These are phyloP conservation scores for Byasa hedistus DNA, from an alignment of 2,888 invertebrate species.

Conservation along the genomic window DNA sequence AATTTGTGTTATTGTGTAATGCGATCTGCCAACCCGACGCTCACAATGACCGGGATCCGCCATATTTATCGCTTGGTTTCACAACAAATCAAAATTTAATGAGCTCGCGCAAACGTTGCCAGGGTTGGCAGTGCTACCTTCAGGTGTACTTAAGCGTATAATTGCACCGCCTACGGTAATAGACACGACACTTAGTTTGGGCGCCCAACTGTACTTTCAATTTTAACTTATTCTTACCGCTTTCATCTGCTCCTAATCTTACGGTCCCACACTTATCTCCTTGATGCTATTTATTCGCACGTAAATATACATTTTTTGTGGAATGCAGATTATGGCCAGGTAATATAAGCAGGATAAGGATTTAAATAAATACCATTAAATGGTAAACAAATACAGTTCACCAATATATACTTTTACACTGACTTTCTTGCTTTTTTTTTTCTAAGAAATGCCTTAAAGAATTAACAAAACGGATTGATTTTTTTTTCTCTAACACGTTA, in stretches of 20 bases:
- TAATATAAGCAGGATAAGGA: conserved; percentile 69
- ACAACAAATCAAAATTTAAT: conserved; percentile 78
- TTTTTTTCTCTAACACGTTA: conserved; percentile 51
- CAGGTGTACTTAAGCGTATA: conserved; percentile 64
- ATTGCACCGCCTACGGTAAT: conserved; percentile 63
- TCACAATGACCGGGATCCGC: conserved; percentile 59
- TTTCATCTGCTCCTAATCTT: conserved; percentile 43
- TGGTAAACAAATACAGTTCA: conserved; percentile 69
- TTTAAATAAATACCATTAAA: conserved; percentile 76
- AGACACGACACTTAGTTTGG: conserved; percentile 45
- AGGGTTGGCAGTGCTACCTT: conserved; percentile 54
- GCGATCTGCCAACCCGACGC: conserved; percentile 58
- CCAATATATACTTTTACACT: conserved; percentile 46
- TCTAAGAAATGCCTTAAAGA: conserved; percentile 58
- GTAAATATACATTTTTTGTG: conserved; percentile 65
- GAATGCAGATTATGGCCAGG: conserved; percentile 60
- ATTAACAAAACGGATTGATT: conserved; percentile 68
- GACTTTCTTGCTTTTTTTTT: conserved; percentile 45
- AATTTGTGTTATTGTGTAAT: conserved; percentile 79
- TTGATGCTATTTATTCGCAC: conserved; percentile 57
- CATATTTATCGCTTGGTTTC: conserved; percentile 76
- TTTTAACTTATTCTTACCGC: conserved; percentile 36
- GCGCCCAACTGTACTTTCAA: conserved; percentile 31
- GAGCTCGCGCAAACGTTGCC: conserved; percentile 66
- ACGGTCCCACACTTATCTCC: conserved; percentile 53